Base-by-base conservation (phyloP, 92 coral and sea anemone species). In the Epizoanthus stellaris region DNA sequence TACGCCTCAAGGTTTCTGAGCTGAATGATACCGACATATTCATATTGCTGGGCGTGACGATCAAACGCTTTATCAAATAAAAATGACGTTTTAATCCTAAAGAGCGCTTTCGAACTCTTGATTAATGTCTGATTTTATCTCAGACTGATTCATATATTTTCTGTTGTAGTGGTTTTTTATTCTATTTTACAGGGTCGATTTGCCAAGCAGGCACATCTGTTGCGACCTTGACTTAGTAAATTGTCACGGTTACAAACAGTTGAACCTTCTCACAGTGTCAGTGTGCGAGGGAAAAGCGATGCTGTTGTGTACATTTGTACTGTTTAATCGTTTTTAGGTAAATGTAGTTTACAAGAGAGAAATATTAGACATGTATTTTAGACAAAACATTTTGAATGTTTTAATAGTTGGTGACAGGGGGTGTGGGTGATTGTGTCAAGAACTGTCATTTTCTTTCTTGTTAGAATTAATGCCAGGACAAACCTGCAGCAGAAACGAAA, bases 11-110 rank as follows among this genome's bases (percentile, higher is more conserved):
- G 20, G 36, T 30, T 30, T 30, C 36, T 30, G 36, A 30, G 36
- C 71, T 67, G 38, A 36, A 67, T 30, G 39, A 11, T 38, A 43
- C n/a, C 17, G 73, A 38, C 45, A 68, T 68, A 17, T 17, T 38
- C 45, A 68, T 68, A 17, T 17, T 38, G 49, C 23, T 12, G 14
- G 73, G 45, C 47, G 52, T 38, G 39, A 67, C 71, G 25, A 11
- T 2, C 15, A 25, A 30, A 30, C 56, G 56, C 14, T 68, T 2
- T 38, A 34, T 40, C 42, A 36, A 68, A 40, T 38, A 8, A 34
- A 68, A 34, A 68, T 68, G 72, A 67, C 52, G 47, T 68, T 67
- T 67, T 67, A 67, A 67, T 67, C 45, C 42, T 38, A 67, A 38
- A 68, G 45, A 68, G 45, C 49, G 49, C 47, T 68, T 64, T 68